Evolutionary conservation across 2,113 vertebrate species (phyloP).

Genomic region (Pseudorectes ferrugineus): DNA sequence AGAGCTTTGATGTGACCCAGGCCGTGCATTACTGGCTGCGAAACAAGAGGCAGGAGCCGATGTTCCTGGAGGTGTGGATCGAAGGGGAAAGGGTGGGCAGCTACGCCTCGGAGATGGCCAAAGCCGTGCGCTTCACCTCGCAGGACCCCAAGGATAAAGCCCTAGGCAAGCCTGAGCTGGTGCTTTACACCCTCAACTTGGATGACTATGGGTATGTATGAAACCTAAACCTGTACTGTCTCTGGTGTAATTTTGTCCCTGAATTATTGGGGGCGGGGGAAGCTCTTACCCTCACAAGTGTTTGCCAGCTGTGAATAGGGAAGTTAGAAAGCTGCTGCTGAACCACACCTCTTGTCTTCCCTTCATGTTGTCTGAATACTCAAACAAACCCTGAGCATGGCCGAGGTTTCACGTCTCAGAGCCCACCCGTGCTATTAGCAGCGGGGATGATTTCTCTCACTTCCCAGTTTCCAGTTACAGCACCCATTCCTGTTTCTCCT

Average conservation of each 20-base stretch:
- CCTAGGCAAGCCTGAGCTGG: constrained; percentile 83
- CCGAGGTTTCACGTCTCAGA: not conserved
- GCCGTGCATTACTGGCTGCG: constrained; percentile 91
- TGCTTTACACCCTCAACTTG: constrained; percentile 87
- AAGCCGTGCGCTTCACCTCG: constrained; percentile 82
- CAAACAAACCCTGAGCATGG: accelerated
- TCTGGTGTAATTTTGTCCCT: not conserved
- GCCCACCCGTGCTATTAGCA: not conserved
- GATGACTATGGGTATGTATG: constrained; percentile 84
- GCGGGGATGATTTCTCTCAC: not conserved
- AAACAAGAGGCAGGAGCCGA: constrained; percentile 70
- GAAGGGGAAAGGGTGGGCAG: constrained; percentile 87
- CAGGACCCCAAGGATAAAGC: constrained; percentile 78
- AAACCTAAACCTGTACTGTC: not conserved
- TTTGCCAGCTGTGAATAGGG: not conserved
- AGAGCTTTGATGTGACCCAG: constrained; percentile 93
- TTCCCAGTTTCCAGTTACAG: not conserved
- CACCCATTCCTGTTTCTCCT: not conserved
- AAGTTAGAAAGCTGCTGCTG: not conserved
- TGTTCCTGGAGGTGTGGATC: constrained; percentile 91
- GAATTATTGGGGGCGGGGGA: not conserved
- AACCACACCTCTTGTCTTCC: not conserved
- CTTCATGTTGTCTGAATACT: not conserved
- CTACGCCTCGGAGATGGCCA: constrained; percentile 82
- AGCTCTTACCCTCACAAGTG: not conserved